A percentile compares a stretch with the other conserved stretches of the same genome.
These are phyloP conservation scores for Dendroctonus ponderosae DNA, from an alignment of 1,140 invertebrate species.

Conservation along the genomic window DNA sequence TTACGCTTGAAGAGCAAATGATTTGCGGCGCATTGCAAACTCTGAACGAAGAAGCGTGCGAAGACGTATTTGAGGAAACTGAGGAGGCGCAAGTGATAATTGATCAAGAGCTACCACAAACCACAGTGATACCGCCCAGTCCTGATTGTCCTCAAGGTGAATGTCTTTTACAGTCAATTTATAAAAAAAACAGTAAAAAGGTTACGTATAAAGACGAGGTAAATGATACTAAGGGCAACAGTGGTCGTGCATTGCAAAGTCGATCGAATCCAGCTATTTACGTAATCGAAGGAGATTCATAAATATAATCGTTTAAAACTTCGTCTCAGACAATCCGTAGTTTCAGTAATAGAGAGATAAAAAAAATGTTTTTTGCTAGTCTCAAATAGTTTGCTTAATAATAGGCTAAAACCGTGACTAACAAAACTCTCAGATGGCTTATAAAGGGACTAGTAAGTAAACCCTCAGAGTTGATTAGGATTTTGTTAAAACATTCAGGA, in stretches of 20 bases:
- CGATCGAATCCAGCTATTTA: conserved; percentile 15
- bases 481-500: no score
- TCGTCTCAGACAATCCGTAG: no score
- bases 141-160: conserved; percentile 49
- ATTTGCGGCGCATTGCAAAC: conserved; percentile 89
- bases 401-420: no score
- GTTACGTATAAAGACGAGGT: conserved; percentile 33
- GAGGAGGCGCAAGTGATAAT: conserved; percentile 43
- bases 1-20: conserved; percentile 91
- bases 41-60: conserved; percentile 86
- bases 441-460: no score
- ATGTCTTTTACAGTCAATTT: conserved; percentile 28
- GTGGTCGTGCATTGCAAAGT: not conserved
- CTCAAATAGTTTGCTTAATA: no score
- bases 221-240: not conserved
- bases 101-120: conserved; percentile 46
- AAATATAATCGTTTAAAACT: no score
- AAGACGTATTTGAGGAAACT: conserved; percentile 72
- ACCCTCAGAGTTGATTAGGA: no score
- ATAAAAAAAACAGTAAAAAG: conserved; percentile 28
- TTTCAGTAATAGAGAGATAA: no score
- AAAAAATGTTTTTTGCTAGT: no score
- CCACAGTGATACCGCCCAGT: conserved; percentile 47
- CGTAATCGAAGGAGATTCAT: conserved; percentile 4
- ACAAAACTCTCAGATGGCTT: no score